Evolutionary conservation across 2,797 vertebrate genomes (phyloP), one percentile per base, ranked within the genome.

Genomic region (Sebastes kiyomatsui): DNA sequence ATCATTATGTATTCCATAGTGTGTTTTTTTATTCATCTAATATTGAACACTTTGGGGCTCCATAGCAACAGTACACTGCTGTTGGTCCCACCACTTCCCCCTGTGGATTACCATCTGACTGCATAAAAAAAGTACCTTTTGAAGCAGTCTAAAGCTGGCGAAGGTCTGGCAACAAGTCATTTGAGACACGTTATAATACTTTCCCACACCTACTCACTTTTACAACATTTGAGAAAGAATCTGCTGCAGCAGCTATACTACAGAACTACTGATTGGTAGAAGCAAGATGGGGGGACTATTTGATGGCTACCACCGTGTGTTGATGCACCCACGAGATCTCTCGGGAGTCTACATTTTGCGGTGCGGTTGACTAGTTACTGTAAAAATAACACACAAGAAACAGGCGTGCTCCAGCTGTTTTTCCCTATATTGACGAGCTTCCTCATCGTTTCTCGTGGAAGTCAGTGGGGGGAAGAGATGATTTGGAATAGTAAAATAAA

Each of bases 401-500:
- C 65, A 77, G 54, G 23, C 62, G 18, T 67, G 20, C 77, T 86
- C 62, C 78, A 74, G 83, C 85, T 79, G 67, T 80, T 78, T 80
- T 78, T 85, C 66, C 23, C 46, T 20, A n/a, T 84, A 88, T 81
- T 85, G 84, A 87, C 75, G 59, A 71, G 64, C 58, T 62, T 85
- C 68, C 46, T 79, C 28, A 2, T 73, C 20, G 7, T 81, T 72
- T 90, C 79, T 79, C 22, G 7, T 60, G 69, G 71, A 74, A 90
- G 67, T 84, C 87, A 86, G 78, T 27, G 65, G 70, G 84, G 84
- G 74, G 49, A 79, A 78, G 58, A 88, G 85, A 87, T 87, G 86
- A 88, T 90, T 89, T 91, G 30, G 85, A 93, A 90, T 83, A 85
- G 69, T 82, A 77, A 89, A 90, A 86, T 77, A 84, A 87, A 87